Base-by-base conservation (phyloP, 2,888 invertebrate species). In the Bellardia bayeri region DNA sequence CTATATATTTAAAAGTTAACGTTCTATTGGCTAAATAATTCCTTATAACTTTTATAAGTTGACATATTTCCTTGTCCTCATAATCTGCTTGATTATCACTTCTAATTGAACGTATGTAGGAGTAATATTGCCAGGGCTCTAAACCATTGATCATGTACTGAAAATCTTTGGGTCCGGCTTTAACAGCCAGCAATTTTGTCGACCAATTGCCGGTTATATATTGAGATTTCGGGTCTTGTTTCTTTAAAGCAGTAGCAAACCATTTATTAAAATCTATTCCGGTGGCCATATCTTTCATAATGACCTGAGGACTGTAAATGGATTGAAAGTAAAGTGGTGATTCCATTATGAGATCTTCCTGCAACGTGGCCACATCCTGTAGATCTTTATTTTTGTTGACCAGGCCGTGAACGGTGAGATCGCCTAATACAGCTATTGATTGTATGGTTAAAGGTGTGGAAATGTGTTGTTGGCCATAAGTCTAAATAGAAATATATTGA, bases 121-220 rank as follows among this genome's bases (percentile, higher is more conserved):
- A 68, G 23, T 85, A 63, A 69, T 76, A 68, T 11, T 79, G 63
- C 82, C 54, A 63, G 4, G 82, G 82, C n/a, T 80, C 45, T 58
- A 58, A 82, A 11, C 68, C 84, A 58, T 83, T 83, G 51, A 75
- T 45, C 14, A 30, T 11, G 42, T 85, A 69, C 49, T 74, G 78
- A 16, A 74, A 84, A 8, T 85, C 68, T 42, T 66, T 30, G 4
- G 88, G 79, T 0, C 88, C 88, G 23, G 87, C 86, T 56, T 89
- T 90, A 0, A 92, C 82, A 5, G 63, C 89, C 42, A 92, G 82
- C 80, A 89, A 85, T 51, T 90, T 89, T 7, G 90, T 90, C 2
- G 90, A 93, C 95, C 95, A 95, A 45, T 93, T 93, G 6, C 94
- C 94, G 11, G 91, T 91, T 7, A 95, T 92, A 5, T 91, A 90